A percentile compares a stretch with the other conserved stretches of the same genome.
These are phyloP conservation scores for Diadegma fenestrale DNA, from an alignment of 2,888 invertebrate genomes.

Conservation along the genomic window DNA sequence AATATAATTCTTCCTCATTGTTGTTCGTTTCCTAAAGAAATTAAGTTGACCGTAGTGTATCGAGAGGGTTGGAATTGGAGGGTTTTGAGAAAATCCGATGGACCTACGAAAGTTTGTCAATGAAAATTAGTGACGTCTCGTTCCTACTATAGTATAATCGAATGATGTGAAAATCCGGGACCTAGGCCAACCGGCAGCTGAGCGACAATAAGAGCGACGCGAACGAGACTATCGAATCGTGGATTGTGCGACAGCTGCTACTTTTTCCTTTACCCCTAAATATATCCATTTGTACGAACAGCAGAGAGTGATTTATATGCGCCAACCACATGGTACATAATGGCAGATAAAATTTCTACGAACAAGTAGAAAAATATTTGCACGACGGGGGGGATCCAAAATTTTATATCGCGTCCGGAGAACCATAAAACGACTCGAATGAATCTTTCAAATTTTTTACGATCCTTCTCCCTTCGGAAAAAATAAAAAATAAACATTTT, in stretches of 20 bases:
- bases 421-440: not conserved
- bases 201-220: constrained; percentile 14
- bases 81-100: not conserved
- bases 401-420: not conserved
- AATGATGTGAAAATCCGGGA: constrained; percentile 47
- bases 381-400: not conserved
- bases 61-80: not conserved
- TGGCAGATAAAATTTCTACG: not conserved
- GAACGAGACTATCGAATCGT: constrained; percentile 44
- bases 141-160: constrained; percentile 1
- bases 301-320: not conserved
- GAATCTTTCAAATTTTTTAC: not conserved
- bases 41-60: not conserved
- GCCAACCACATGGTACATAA: not conserved
- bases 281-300: not conserved
- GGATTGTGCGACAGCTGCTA: constrained; percentile 64
- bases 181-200: constrained; percentile 66
- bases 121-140: constrained; percentile 11
- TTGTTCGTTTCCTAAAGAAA: not conserved
- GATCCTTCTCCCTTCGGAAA: not conserved
- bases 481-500: not conserved
- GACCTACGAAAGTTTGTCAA: constrained; percentile 21
- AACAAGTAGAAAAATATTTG: not conserved
- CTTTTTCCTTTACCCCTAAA: constrained; percentile 16
- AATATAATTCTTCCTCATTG: too few relatives aligned